These are phyloP conservation scores for Oeneis ivallda DNA, from an alignment of 2,888 invertebrate genomes.

Conservation along the genomic window DNA sequence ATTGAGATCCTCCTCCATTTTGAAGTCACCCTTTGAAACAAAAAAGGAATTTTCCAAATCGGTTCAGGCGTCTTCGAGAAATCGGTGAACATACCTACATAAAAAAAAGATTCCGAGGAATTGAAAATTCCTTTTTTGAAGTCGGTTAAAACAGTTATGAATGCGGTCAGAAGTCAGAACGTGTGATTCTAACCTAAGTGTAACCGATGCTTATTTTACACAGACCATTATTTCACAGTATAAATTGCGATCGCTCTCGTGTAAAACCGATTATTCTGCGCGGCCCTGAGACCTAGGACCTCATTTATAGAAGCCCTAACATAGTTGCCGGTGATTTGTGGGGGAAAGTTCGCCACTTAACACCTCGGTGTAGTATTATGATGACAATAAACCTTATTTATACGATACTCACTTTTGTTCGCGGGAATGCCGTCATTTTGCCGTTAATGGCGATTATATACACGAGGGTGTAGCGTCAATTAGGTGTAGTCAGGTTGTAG, in stretches of 20 bases:
- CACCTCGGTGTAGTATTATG: neutral
- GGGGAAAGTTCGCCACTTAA: neutral
- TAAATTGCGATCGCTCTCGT: slow-evolving; percentile 3
- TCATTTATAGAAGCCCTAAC: neutral
- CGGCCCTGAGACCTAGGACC: slow-evolving; percentile 13
- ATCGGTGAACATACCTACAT: too few relatives aligned
- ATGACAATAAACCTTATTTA: slow-evolving; percentile 13
- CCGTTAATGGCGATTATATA: neutral
- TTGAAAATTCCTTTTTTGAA: too few relatives aligned
- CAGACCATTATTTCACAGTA: neutral
- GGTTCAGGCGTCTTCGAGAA: too few relatives aligned
- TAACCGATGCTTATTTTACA: too few relatives aligned
- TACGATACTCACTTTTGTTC: neutral
- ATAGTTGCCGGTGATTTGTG: slow-evolving; percentile 9
- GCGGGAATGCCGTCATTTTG: neutral
- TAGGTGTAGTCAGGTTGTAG: too few relatives aligned
- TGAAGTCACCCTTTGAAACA: too few relatives aligned
- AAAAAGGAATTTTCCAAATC: too few relatives aligned
- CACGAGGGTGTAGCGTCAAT: too few relatives aligned
- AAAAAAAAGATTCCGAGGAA: too few relatives aligned
- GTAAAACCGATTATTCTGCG: slow-evolving; percentile 3
- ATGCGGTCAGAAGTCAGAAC: too few relatives aligned
- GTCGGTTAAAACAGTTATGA: too few relatives aligned
- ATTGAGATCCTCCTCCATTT: too few relatives aligned
- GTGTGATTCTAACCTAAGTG: neutral